phyloP scores from a whole-genome alignment of 2,797 vertebrate species.

The Poeciliopsis infans region DNA sequence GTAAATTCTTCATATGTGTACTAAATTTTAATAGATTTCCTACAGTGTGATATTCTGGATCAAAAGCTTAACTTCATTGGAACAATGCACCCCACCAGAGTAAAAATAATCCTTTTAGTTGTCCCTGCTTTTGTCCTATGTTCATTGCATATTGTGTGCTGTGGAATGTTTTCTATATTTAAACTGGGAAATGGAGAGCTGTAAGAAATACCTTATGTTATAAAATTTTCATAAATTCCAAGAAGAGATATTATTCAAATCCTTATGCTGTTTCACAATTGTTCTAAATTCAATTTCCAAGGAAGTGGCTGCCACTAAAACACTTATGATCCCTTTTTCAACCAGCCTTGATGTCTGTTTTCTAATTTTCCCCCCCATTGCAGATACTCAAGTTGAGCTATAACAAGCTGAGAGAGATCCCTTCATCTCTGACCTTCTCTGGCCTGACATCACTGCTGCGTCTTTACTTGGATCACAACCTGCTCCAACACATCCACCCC shows the following conservation, averaged over 20 bases:
- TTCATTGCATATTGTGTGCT: conserved; percentile 19
- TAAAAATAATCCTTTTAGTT: conserved; percentile 36
- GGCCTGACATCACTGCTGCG: conserved; percentile 87
- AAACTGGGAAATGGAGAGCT: conserved; percentile 13
- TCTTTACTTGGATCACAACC: conserved; percentile 95
- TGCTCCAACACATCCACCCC: conserved; percentile 90
- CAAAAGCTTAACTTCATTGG: conserved; percentile 45
- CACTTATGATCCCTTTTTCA: conserved; percentile 20
- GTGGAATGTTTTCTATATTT: conserved; percentile 10
- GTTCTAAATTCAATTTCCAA: conserved; percentile 45
- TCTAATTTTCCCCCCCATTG: conserved; percentile 26
- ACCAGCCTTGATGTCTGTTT: conserved; percentile 40
- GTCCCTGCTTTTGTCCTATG: conserved; percentile 19
- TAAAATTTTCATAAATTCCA: conserved; percentile 22
- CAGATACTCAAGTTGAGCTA: conserved; percentile 97
- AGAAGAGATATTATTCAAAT: conserved; percentile 16
- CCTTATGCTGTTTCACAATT: conserved; percentile 26
- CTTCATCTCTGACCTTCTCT: conserved; percentile 81
- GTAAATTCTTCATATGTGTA: conserved; percentile 17
- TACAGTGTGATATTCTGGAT: conserved; percentile 24
- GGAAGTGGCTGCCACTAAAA: conserved; percentile 34
- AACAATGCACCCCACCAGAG: conserved; percentile 29
- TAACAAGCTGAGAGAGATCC: conserved; percentile 89
- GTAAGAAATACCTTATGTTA: conserved; percentile 15
- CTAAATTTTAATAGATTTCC: conserved; percentile 38